Evolutionary conservation across 2,888 invertebrate species (phyloP).

Genomic region (Drosophila nigritarsus): DNA sequence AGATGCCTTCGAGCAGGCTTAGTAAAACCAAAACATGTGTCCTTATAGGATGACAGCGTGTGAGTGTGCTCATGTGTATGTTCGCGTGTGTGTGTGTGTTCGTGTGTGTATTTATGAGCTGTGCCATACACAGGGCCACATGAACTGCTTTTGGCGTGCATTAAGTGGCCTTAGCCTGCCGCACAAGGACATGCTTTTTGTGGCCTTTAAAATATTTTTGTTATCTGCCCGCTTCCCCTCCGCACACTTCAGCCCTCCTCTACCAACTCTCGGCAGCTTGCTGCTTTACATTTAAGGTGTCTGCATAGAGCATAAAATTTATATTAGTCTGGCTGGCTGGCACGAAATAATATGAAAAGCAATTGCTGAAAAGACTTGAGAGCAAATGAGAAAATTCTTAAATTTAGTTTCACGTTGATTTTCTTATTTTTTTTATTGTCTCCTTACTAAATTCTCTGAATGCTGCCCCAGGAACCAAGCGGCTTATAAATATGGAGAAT

Average conservation of each 20-base stretch:
- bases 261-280: not conserved
- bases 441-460: conserved; percentile 3
- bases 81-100: conserved; percentile 29
- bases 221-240: conserved; percentile 12
- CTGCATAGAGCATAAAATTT: conserved; percentile 64
- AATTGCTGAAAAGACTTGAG: conserved; percentile 34
- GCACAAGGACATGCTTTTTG: conserved; percentile 79
- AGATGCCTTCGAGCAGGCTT: conserved; percentile 74
- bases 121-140: conserved; percentile 36
- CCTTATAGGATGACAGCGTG: conserved; percentile 47
- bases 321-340: conserved; percentile 52
- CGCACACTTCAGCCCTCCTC: not conserved
- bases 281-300: conserved; percentile 52
- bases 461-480: conserved; percentile 26
- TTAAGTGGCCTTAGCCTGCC: conserved; percentile 81
- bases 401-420: conserved; percentile 33
- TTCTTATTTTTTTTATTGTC: not conserved
- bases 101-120: conserved; percentile 62
- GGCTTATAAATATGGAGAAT: conserved; percentile 33
- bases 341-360: conserved; percentile 44
- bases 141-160: conserved; percentile 78
- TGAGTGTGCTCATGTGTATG: conserved; percentile 29
- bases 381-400: conserved; percentile 18
- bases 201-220: conserved; percentile 73
- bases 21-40: conserved; percentile 77